Conservation (phyloP, 2,888 invertebrate genomes). For the Epinotia bilunana region DNA sequence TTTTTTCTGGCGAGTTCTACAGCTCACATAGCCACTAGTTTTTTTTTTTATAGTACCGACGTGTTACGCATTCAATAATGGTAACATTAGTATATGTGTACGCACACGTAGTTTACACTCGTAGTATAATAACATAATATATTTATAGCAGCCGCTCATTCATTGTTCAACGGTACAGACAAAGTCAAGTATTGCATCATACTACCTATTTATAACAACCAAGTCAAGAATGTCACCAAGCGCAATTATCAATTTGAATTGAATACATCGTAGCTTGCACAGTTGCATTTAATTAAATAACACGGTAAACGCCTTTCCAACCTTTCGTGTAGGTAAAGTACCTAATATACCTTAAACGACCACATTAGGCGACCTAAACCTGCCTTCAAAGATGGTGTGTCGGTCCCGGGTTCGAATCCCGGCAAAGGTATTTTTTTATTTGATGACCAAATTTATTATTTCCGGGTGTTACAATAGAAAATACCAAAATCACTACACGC, state of each 20-base stretch:
- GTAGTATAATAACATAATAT: not conserved
- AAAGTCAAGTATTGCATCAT: conserved; percentile 17
- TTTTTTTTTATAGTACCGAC: not conserved
- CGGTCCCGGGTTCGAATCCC: too few relatives aligned
- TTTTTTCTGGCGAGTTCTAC: too few relatives aligned
- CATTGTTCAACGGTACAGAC: not conserved
- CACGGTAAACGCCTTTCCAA: not conserved
- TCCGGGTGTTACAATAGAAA: too few relatives aligned
- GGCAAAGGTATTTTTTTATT: too few relatives aligned
- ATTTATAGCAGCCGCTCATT: not conserved
- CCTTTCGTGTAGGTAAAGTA: not conserved
- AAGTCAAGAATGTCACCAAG: conserved; percentile 20
- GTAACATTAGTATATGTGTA: not conserved
- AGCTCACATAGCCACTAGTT: too few relatives aligned
- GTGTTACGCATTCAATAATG: not conserved
- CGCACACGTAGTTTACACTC: too few relatives aligned
- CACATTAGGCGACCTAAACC: too few relatives aligned
- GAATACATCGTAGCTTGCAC: conserved; percentile 9
- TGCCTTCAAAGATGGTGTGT: too few relatives aligned
- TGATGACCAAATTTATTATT: too few relatives aligned
- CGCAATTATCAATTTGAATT: conserved; percentile 24
- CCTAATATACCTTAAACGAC: too few relatives aligned
- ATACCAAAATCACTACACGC: too few relatives aligned
- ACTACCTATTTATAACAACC: conserved; percentile 11
- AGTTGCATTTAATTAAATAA: conserved; percentile 12